Evolutionary conservation across 1,140 invertebrate species (phyloP).

Genomic region (Drosophila repleta): DNA sequence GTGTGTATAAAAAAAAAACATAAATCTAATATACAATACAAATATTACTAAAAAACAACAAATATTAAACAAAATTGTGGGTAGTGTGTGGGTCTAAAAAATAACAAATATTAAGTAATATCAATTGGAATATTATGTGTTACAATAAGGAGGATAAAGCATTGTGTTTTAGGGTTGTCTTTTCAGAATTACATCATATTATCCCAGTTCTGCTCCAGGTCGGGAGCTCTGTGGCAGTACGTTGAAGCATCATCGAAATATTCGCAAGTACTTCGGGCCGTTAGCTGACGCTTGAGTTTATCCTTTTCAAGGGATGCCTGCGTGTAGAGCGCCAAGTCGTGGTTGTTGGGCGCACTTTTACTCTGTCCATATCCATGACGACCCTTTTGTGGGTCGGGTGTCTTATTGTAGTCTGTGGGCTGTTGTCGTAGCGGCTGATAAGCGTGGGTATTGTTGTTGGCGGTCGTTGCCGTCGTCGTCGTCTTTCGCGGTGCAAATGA

Average conservation of each 20-base stretch:
- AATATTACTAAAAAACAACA: not conserved
- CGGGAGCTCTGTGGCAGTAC: constrained; percentile 27
- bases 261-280: constrained; percentile 24
- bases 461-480: not conserved
- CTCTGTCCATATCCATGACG: constrained; percentile 24
- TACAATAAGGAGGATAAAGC: constrained; percentile 20
- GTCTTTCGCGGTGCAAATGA: constrained; percentile 26
- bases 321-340: constrained; percentile 29
- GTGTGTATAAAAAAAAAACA: too few species aligned
- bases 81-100: not conserved
- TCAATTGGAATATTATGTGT: constrained; percentile 30
- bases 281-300: constrained; percentile 48
- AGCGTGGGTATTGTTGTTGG: constrained; percentile 42
- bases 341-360: constrained; percentile 22
- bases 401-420: constrained; percentile 34
- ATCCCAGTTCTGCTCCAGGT: constrained; percentile 54
- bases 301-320: constrained; percentile 35
- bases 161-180: constrained; percentile 30
- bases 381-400: constrained; percentile 10
- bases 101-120: not conserved
- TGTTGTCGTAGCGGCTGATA: constrained; percentile 35
- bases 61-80: not conserved
- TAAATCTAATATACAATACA: not conserved
- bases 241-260: constrained; percentile 49
- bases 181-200: constrained; percentile 64